Conservation (phyloP, 64 coral and sea anemone species). For the Pocillopora damicornis region DNA sequence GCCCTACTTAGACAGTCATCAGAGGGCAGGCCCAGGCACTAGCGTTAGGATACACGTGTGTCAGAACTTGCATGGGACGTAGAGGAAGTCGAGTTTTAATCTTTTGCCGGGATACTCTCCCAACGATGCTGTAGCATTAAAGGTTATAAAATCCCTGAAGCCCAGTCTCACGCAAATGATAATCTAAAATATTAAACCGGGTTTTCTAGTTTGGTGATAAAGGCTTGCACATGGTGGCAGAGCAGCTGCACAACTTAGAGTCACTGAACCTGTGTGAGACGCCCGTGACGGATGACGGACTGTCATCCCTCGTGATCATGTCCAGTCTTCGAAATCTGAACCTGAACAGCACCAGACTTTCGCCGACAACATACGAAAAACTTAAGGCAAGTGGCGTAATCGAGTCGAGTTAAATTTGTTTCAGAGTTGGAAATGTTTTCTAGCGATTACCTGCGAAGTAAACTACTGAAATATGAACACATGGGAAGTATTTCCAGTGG, state of each 20-base stretch:
- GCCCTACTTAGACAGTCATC: no score
- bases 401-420: not conserved
- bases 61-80: no score
- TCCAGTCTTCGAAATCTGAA: slow-evolving; percentile 85
- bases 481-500: no score
- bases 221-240: slow-evolving; percentile 93
- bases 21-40: no score
- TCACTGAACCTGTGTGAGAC: slow-evolving; percentile 97
- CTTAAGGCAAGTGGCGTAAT: slow-evolving; percentile 62
- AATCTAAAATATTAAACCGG: no score
- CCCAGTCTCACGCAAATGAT: no score
- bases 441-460: not conserved
- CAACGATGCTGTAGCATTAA: no score
- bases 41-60: no score
- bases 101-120: no score
- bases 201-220: slow-evolving; percentile 87
- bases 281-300: slow-evolving; percentile 93
- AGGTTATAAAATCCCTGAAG: no score
- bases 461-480: no score
- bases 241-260: slow-evolving; percentile 89
- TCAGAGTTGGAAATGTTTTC: not conserved
- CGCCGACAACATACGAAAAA: slow-evolving; percentile 82
- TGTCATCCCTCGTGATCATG: slow-evolving; percentile 90
- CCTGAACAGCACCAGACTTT: slow-evolving; percentile 91
- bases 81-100: no score